A percentile compares a stretch with the other conserved stretches of the same genome.
These are phyloP conservation scores for Stomatorhinus walkeri DNA, from an alignment of 2,797 vertebrate species.

Conservation along the genomic window DNA sequence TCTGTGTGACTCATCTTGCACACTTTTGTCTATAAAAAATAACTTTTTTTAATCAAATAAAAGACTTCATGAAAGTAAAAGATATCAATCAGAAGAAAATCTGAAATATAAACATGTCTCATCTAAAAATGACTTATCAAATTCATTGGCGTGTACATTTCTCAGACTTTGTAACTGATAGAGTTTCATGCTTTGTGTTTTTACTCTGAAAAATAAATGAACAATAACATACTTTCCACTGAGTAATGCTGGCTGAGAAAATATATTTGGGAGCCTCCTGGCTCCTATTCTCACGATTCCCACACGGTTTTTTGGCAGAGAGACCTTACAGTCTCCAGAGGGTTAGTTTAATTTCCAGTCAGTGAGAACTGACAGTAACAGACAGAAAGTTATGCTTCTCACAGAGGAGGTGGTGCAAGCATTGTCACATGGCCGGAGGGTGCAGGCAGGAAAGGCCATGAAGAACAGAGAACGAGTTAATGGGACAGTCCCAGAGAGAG, in stretches of 20 bases:
- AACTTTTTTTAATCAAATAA: not conserved
- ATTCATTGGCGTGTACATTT: conserved; percentile 20
- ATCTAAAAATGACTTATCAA: conserved; percentile 3
- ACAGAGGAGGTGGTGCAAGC: conserved; percentile 71
- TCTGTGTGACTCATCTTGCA: not conserved
- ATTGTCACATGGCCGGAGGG: conserved; percentile 57
- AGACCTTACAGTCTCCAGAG: conserved; percentile 87
- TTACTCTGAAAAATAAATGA: conserved; percentile 61
- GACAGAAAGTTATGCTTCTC: conserved; percentile 92
- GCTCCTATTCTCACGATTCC: conserved; percentile 91
- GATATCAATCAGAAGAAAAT: conserved; percentile 3
- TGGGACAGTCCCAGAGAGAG: not conserved
- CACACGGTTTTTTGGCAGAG: conserved; percentile 95
- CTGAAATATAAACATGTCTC: conserved; percentile 3
- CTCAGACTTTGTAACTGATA: conserved; percentile 43
- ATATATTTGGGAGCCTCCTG: conserved; percentile 67
- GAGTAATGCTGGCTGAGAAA: conserved; percentile 64
- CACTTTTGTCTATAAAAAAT: not conserved
- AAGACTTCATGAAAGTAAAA: not conserved
- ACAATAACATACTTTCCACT: conserved; percentile 63
- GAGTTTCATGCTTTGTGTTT: conserved; percentile 30
- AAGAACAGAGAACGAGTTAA: not conserved
- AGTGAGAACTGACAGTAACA: conserved; percentile 85
- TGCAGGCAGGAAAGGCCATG: conserved; percentile 50
- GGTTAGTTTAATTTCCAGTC: conserved; percentile 86